A percentile compares a stretch with the other conserved stretches of the same genome.
Conservation (phyloP, 2,888 invertebrate species). For the Nysson spinosus region DNA sequence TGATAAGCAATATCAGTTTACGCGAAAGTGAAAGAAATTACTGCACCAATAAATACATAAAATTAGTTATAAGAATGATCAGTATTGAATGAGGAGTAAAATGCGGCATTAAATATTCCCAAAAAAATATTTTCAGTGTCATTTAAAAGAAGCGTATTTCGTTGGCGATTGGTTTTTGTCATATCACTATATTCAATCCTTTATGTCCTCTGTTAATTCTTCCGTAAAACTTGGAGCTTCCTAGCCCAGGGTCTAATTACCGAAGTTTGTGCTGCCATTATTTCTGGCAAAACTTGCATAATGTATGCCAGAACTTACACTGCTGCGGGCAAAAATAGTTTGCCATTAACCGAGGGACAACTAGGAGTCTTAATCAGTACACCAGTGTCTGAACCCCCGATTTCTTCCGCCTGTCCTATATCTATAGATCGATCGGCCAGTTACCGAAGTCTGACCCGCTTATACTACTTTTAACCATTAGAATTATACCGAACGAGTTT, state of each 20-base stretch:
- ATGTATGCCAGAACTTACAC: constrained; percentile 36
- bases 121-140: no score
- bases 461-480: not conserved
- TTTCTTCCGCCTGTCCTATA: not conserved
- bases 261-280: constrained; percentile 37
- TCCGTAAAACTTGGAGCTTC: constrained; percentile 25
- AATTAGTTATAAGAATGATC: no score
- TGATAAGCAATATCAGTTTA: no score
- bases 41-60: no score
- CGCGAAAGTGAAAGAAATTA: no score
- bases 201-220: constrained; percentile 12
- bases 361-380: constrained; percentile 1
- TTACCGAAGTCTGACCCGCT: constrained; percentile 6
- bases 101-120: no score
- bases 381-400: not conserved
- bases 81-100: no score
- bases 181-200: not conserved
- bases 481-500: no score
- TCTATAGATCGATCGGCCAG: not conserved
- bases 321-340: constrained; percentile 47
- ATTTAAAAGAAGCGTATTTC: no score
- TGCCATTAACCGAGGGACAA: constrained; percentile 29
- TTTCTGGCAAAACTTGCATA: constrained; percentile 33
- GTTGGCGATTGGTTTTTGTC: not conserved
- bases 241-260: constrained; percentile 36